Conservation (phyloP, 2,113 vertebrate species). For the Lasiurus borealis region DNA sequence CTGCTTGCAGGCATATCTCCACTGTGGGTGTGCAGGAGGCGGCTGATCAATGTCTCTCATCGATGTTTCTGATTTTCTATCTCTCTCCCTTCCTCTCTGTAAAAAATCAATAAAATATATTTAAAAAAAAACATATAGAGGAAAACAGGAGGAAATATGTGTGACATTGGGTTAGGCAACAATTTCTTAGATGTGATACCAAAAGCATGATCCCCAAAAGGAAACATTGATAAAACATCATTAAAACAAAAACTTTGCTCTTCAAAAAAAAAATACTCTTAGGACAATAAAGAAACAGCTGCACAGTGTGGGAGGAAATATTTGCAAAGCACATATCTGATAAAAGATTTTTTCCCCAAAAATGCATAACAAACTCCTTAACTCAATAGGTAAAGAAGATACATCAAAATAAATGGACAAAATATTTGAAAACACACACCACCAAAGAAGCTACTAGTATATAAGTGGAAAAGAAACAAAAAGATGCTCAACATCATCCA, state of each 20-base stretch:
- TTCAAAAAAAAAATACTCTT: background rate
- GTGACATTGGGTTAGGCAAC: background rate
- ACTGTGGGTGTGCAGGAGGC: no score
- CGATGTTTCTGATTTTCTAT: no score
- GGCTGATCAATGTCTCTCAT: no score
- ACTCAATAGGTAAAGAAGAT: background rate
- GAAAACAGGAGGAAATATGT: background rate
- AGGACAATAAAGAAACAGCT: background rate
- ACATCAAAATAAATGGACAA: background rate
- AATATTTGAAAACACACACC: background rate
- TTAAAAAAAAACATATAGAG: background rate
- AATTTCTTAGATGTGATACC: background rate
- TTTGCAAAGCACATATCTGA: background rate
- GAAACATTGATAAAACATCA: background rate
- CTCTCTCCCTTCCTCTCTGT: no score
- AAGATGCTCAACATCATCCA: background rate
- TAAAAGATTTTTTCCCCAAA: background rate
- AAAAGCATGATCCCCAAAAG: background rate
- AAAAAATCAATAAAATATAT: no score
- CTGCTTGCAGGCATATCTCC: no score
- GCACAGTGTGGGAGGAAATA: background rate
- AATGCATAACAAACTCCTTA: background rate
- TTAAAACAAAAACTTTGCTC: background rate
- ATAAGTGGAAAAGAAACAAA: constrained; percentile 22
- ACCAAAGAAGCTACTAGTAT: background rate